Conservation (phyloP, 1,140 invertebrate species). For the Ostrea denselamellosa region DNA sequence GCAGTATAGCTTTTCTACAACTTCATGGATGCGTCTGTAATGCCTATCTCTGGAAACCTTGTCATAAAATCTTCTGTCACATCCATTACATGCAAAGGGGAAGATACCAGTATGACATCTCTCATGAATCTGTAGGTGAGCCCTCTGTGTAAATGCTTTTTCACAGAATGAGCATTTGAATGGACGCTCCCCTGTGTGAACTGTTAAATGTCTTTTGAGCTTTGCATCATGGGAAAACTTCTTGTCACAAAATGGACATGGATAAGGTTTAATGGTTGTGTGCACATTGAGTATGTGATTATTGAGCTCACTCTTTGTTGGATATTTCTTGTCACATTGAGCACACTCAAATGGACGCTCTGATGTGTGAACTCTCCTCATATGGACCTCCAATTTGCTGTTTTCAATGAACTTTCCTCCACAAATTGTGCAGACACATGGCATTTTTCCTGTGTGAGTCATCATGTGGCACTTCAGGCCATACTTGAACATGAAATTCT, state of each 20-base stretch:
- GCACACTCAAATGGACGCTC: conserved; percentile 41
- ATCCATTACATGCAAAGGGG: conserved; percentile 72
- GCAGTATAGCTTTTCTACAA: conserved; percentile 6
- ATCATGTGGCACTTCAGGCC: conserved; percentile 24
- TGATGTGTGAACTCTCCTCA: conserved; percentile 25
- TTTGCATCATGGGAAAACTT: conserved; percentile 96
- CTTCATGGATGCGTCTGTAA: conserved; percentile 19
- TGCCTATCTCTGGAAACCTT: conserved; percentile 35
- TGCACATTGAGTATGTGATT: conserved; percentile 80
- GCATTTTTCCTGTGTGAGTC: conserved; percentile 45
- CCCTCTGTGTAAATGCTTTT: conserved; percentile 88
- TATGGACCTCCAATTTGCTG: conserved; percentile 33
- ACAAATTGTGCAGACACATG: conserved; percentile 40
- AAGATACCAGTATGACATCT: conserved; percentile 75
- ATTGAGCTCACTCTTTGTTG: conserved; percentile 42
- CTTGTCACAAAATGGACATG: conserved; percentile 98
- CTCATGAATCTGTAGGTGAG: conserved; percentile 55
- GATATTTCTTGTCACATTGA: conserved; percentile 40
- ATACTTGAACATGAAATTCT: conserved; percentile 35
- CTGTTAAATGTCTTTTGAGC: conserved; percentile 78
- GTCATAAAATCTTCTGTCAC: conserved; percentile 43
- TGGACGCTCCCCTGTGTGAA: conserved; percentile 88
- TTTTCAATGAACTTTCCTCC: conserved; percentile 36
- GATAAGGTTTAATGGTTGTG: conserved; percentile 96
- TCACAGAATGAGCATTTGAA: conserved; percentile 87